A percentile compares a stretch with the other conserved stretches of the same genome.
Evolutionary conservation across 2,888 invertebrate genomes (phyloP).

Genomic region (Limenitis camilla): DNA sequence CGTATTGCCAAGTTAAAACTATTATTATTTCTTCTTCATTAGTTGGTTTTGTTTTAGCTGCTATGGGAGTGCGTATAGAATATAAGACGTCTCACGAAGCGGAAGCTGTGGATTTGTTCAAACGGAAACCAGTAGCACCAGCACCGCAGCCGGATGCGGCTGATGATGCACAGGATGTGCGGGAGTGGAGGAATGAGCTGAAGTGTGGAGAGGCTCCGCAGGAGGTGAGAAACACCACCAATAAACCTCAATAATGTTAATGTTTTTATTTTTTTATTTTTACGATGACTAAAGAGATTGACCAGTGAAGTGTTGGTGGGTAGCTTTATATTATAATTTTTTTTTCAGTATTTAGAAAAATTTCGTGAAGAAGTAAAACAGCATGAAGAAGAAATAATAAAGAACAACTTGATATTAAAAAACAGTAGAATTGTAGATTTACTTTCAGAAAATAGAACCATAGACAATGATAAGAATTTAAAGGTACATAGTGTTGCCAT

Average conservation of each 20-base stretch:
- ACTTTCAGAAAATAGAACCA: conserved; percentile 33
- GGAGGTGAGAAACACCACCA: too few species aligned
- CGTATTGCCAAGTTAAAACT: too few species aligned
- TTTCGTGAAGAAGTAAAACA: conserved; percentile 38
- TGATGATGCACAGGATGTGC: conserved; percentile 37
- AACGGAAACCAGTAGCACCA: conserved; percentile 36
- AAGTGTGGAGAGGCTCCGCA: conserved; percentile 35
- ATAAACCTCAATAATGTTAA: too few species aligned
- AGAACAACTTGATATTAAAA: conserved; percentile 41
- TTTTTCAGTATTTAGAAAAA: too few species aligned
- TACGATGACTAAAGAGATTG: too few species aligned
- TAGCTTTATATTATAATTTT: too few species aligned
- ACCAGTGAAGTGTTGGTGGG: too few species aligned
- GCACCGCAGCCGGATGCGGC: conserved; percentile 39
- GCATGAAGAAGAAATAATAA: conserved; percentile 47
- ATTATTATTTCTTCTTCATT: neutral
- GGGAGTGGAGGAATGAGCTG: conserved; percentile 29
- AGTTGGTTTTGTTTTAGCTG: conserved; percentile 32
- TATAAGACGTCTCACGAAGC: conserved; percentile 90
- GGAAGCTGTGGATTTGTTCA: conserved; percentile 83
- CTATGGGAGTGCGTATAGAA: conserved; percentile 81
- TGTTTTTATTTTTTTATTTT: too few species aligned
- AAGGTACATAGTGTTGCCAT: neutral
- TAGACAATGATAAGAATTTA: conserved; percentile 17
- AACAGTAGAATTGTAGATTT: conserved; percentile 39